These are phyloP conservation scores for Pegoplata infirma DNA, from an alignment of 2,888 invertebrate species.

Conservation along the genomic window DNA sequence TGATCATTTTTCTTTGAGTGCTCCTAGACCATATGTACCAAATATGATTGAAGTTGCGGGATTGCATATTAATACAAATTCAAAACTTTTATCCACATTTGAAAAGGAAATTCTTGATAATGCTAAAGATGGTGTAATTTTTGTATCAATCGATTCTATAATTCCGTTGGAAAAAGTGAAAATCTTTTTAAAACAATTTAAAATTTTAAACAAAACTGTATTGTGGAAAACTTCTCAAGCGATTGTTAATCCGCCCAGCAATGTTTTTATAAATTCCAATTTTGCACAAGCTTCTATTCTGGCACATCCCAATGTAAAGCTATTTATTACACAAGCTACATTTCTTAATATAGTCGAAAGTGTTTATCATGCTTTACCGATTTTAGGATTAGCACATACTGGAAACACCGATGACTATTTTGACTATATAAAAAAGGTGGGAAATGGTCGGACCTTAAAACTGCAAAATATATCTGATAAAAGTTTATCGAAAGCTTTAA, in stretches of 20 bases:
- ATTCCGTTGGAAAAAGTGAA: not conserved
- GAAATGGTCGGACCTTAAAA: conserved; percentile 14
- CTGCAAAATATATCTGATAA: not conserved
- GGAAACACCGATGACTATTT: conserved; percentile 5
- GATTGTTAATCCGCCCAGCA: not conserved
- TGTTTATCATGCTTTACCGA: conserved; percentile 75
- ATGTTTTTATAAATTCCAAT: not conserved
- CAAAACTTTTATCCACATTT: not conserved
- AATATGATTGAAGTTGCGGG: conserved; percentile 77
- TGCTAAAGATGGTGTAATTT: conserved; percentile 66
- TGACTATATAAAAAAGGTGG: conserved; percentile 22
- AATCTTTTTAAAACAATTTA: conserved; percentile 11
- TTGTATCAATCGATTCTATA: not conserved
- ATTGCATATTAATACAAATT: conserved; percentile 69
- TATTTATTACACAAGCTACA: conserved; percentile 80
- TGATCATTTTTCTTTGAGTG: conserved; percentile 71
- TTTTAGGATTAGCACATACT: conserved; percentile 74
- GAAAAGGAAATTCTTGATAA: not conserved
- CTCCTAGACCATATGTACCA: conserved; percentile 72
- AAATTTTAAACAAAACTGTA: not conserved
- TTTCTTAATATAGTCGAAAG: conserved; percentile 78
- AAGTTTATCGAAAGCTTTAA: not conserved
- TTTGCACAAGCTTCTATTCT: not conserved
- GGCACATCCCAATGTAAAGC: conserved; percentile 60
- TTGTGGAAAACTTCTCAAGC: conserved; percentile 9